Percentiles rank a stretch among this genome's conserved stretches.
Conservation (phyloP, 2,888 invertebrate species). For the Ectemnius continuus region DNA sequence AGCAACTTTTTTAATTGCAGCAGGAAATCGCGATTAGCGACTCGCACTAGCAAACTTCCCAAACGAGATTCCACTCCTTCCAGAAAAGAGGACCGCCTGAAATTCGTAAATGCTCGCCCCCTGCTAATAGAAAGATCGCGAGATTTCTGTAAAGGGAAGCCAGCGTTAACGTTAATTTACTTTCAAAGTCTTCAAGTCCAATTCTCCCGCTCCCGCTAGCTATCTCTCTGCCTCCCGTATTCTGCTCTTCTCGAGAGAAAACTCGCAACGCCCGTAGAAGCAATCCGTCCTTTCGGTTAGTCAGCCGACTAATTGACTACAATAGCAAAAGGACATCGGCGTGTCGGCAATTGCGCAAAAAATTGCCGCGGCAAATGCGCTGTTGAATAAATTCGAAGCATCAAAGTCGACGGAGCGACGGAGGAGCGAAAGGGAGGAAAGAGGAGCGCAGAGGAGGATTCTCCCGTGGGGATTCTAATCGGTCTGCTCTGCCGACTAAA, state of each 20-base stretch:
- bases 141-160: too few relatives aligned
- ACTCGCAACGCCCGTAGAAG: neutral
- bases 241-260: neutral
- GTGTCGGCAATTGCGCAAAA: neutral
- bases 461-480: constrained; percentile 35
- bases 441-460: constrained; percentile 22
- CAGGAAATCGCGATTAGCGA: too few relatives aligned
- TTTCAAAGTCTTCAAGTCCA: too few relatives aligned
- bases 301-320: neutral
- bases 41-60: too few relatives aligned
- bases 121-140: too few relatives aligned
- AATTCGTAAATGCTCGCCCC: too few relatives aligned
- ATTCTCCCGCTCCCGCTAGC: too few relatives aligned
- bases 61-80: too few relatives aligned
- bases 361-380: neutral
- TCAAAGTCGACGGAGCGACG: constrained; percentile 19
- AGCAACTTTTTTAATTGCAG: neutral
- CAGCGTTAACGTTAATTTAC: too few relatives aligned
- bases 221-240: neutral
- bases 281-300: neutral
- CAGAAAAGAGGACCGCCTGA: too few relatives aligned
- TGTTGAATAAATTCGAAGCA: constrained; percentile 19
- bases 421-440: neutral
- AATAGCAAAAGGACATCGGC: neutral
- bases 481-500: constrained; percentile 25